These are phyloP conservation scores for Eudemis profundana DNA, from an alignment of 2,888 invertebrate species.

Conservation along the genomic window DNA sequence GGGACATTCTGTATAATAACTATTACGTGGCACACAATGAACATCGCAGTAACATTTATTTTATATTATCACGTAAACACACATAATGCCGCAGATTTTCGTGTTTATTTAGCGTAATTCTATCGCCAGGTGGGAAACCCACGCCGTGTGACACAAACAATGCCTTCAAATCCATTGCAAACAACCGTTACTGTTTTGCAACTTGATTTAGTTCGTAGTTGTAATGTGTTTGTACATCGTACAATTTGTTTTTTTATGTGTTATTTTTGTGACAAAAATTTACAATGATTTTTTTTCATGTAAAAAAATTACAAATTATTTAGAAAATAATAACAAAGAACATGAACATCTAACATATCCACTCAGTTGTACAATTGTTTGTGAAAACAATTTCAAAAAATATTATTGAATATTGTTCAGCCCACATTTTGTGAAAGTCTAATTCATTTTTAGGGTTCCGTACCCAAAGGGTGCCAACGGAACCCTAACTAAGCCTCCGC, in stretches of 20 bases:
- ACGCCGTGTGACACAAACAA: slow-evolving; percentile 5
- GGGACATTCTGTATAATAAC: background rate
- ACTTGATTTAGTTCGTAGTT: background rate
- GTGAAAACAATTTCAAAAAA: too few species aligned
- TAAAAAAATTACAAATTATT: too few species aligned
- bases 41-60: slow-evolving; percentile 17
- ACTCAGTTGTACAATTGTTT: too few species aligned
- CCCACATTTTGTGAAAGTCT: too few species aligned
- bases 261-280: too few species aligned
- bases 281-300: too few species aligned
- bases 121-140: slow-evolving; percentile 33
- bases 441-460: too few species aligned
- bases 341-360: too few species aligned
- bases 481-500: too few species aligned
- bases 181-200: background rate
- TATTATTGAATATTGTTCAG: too few species aligned
- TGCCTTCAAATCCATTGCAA: slow-evolving; percentile 32
- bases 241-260: background rate
- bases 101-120: slow-evolving; percentile 34
- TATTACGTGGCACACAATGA: slow-evolving; percentile 14
- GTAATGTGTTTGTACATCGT: background rate
- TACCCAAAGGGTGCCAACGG: too few species aligned
- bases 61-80: slow-evolving; percentile 19
- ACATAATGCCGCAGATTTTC: slow-evolving; percentile 15
- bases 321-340: too few species aligned